Evolutionary conservation across 1,140 invertebrate species (phyloP).

Genomic region (Tetramorium parvispinum): DNA sequence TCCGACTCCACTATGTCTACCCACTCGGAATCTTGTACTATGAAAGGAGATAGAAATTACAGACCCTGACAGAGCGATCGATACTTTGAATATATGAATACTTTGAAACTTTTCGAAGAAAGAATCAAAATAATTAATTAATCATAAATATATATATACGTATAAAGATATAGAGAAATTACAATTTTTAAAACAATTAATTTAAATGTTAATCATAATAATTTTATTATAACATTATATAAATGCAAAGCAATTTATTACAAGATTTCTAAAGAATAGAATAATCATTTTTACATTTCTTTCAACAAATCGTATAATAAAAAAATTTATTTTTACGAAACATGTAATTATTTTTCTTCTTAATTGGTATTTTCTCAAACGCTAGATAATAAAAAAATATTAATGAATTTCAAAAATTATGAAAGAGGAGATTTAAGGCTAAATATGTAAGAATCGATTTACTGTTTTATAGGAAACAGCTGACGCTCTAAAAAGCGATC

Average conservation of each 20-base stretch:
- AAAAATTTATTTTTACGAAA: background rate
- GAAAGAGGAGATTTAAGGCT: background rate
- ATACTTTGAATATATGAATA: constrained; percentile 19
- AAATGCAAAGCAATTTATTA: background rate
- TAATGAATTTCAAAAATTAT: background rate
- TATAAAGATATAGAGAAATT: background rate
- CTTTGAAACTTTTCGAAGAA: background rate
- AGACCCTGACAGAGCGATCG: background rate
- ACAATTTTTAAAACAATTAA: background rate
- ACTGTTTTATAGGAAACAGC: background rate
- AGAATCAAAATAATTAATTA: background rate
- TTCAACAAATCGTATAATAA: constrained; percentile 2
- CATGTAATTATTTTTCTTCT: background rate
- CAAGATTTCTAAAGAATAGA: too few species aligned
- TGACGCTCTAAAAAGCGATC: background rate
- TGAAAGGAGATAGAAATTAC: background rate
- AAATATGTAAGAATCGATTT: constrained; percentile 9
- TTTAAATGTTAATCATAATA: background rate
- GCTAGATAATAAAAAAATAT: background rate
- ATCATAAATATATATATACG: background rate
- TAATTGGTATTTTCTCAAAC: background rate
- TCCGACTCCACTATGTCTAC: constrained; percentile 93
- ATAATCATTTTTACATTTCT: background rate
- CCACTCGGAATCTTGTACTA: constrained; percentile 92
- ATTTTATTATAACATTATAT: background rate